Evolutionary conservation across 1,140 invertebrate species (phyloP).

Genomic region (Cyclargus thomasi): DNA sequence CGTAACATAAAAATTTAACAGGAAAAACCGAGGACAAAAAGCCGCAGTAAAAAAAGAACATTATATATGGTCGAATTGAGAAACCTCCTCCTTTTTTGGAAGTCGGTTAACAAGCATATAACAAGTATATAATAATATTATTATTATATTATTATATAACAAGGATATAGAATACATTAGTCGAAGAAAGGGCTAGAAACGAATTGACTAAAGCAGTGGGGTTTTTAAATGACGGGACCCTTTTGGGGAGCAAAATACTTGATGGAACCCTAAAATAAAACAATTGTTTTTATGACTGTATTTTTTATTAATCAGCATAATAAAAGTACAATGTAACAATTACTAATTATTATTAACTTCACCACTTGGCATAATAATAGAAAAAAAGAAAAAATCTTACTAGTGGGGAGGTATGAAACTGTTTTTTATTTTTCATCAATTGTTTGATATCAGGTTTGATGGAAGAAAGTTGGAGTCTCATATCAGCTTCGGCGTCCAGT

Average conservation of each 20-base stretch:
- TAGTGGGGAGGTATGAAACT: slow-evolving; percentile 25
- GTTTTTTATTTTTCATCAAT: slow-evolving; percentile 26
- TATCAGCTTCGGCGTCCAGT: slow-evolving; percentile 27
- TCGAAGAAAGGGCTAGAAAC: no score
- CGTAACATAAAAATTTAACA: no score
- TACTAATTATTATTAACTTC: slow-evolving; percentile 21
- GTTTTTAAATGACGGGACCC: slow-evolving; percentile 4
- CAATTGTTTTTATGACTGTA: slow-evolving; percentile 19
- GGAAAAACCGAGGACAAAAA: no score
- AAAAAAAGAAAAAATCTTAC: slow-evolving; percentile 22
- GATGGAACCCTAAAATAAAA: slow-evolving; percentile 21
- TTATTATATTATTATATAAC: no score
- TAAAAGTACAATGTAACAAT: slow-evolving; percentile 22
- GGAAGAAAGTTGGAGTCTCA: slow-evolving; percentile 22
- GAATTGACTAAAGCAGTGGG: no score
- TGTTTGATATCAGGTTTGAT: slow-evolving; percentile 21
- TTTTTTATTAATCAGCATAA: slow-evolving; percentile 20
- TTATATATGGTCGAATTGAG: no score
- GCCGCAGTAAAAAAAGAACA: no score
- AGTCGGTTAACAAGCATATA: no score
- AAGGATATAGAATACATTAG: no score
- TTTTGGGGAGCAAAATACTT: slow-evolving; percentile 21
- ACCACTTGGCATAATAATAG: slow-evolving; percentile 14
- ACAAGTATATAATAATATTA: no score
- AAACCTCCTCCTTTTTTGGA: no score